Evolutionary conservation across 2,797 vertebrate species (phyloP), one percentile per base, ranked within the genome.

Genomic region (Galaxias olidus): DNA sequence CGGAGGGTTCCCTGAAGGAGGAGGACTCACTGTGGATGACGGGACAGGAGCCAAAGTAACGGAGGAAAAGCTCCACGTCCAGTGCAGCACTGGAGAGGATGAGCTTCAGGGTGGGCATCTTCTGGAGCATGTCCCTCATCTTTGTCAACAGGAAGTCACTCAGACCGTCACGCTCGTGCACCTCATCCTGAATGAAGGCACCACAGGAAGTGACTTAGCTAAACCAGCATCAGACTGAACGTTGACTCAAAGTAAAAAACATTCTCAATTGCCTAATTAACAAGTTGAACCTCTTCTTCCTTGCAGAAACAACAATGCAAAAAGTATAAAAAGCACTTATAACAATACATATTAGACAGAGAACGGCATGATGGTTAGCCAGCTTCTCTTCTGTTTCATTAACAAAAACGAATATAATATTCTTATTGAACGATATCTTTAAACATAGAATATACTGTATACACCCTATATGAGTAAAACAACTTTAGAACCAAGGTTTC

Each of bases 91-190:
- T 98, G 73, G 95, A 98, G 68, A 98, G 92, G 83, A 99, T 93
- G 44, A 99, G 84, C 74, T 94, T 97, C 63, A 99, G 78, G 45
- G 90, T 74, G n/a, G 89, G 78, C 19, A 95, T 91, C 50, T 88
- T 94, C 73, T 94, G 92, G 60, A 98, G 84, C 53, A 95, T 72
- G 56, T 96, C 95, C 69, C 92, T 90, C 80, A 99, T 82, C 83
- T 98, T 98, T 13, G 91, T 97, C 71, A 99, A 88, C 72, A 99
- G 88, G 88, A 98, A 96, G 90, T 98, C 97, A 10, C 94, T 95
- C 82, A 98, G 92, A 57, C 96, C 93, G 67, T 98, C 95, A 4
- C 97, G 93, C 84, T 99, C 96, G 15, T 98, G 96, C 40, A 98
- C 96, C 90, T 98, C 97, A 80, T 99, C 96, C 97, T 99, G 59